Percentiles rank a stretch among this genome's conserved stretches.
Evolutionary conservation across 2,113 vertebrate genomes (phyloP).

Genomic region (Nannobrachium achirus): DNA sequence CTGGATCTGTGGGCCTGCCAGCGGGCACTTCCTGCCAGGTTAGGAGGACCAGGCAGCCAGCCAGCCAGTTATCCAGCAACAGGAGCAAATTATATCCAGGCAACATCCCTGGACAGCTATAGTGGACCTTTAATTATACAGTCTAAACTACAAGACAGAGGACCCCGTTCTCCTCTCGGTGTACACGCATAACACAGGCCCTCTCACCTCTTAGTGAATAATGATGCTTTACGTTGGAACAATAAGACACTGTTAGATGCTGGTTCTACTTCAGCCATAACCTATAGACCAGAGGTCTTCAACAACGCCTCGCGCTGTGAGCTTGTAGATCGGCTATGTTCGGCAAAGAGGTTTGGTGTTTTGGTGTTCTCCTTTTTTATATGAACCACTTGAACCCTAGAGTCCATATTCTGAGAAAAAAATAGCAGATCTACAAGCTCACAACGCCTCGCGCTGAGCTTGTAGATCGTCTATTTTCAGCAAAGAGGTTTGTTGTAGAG

Average conservation of each 20-base stretch:
- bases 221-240: slow-evolving; percentile 63
- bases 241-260: slow-evolving; percentile 45
- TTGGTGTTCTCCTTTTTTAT: no score
- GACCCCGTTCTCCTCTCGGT: slow-evolving; percentile 33
- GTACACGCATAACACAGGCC: slow-evolving; percentile 33
- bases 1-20: slow-evolving; percentile 11
- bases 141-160: slow-evolving; percentile 46
- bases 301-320: no score
- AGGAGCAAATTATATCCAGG: slow-evolving; percentile 15
- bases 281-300: no score
- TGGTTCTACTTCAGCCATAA: no score
- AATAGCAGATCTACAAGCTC: no score
- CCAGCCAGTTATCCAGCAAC: slow-evolving; percentile 14
- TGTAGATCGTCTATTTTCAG: no score
- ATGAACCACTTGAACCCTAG: no score
- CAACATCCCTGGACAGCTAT: slow-evolving; percentile 41
- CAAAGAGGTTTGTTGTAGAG: no score
- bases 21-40: slow-evolving; percentile 14
- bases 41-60: slow-evolving; percentile 10
- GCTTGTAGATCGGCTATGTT: no score
- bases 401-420: no score
- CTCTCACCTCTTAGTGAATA: slow-evolving; percentile 53
- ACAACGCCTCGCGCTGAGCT: no score
- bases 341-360: no score
- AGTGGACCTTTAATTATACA: slow-evolving; percentile 61